Percentiles rank a stretch among this genome's conserved stretches.
Evolutionary conservation across 2,797 vertebrate species (phyloP).

Genomic region (Psittacula derbiana): DNA sequence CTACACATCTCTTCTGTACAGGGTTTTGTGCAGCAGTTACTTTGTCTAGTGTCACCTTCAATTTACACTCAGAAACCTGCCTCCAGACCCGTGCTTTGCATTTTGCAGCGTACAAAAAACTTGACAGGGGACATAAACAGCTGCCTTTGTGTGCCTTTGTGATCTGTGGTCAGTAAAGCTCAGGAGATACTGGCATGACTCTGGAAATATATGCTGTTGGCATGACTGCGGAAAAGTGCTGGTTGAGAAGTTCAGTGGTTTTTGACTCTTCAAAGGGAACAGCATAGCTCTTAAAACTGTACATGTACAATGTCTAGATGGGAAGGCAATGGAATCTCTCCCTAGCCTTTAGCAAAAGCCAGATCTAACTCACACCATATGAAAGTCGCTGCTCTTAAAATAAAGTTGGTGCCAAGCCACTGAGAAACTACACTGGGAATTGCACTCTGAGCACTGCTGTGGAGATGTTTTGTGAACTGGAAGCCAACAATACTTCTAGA

Average conservation of each 20-base stretch:
- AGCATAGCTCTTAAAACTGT: background rate
- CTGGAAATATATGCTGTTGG: background rate
- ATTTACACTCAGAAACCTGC: background rate
- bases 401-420: background rate
- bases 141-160: background rate
- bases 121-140: background rate
- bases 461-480: slow-evolving; percentile 18
- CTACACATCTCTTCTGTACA: fast-evolving
- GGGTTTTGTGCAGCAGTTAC: background rate
- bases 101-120: background rate
- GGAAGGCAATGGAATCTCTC: background rate
- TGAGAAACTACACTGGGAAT: slow-evolving; percentile 32
- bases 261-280: background rate
- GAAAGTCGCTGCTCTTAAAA: slow-evolving; percentile 14
- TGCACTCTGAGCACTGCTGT: background rate
- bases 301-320: background rate
- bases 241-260: background rate
- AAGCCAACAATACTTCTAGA: background rate
- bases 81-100: background rate
- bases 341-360: background rate
- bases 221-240: fast-evolving
- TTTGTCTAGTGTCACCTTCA: background rate
- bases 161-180: background rate
- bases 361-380: slow-evolving; percentile 38
- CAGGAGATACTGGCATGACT: background rate